A percentile compares a stretch with the other conserved stretches of the same genome.
Evolutionary conservation across 2,888 invertebrate genomes (phyloP).

Genomic region (Macrophya alboannulata): DNA sequence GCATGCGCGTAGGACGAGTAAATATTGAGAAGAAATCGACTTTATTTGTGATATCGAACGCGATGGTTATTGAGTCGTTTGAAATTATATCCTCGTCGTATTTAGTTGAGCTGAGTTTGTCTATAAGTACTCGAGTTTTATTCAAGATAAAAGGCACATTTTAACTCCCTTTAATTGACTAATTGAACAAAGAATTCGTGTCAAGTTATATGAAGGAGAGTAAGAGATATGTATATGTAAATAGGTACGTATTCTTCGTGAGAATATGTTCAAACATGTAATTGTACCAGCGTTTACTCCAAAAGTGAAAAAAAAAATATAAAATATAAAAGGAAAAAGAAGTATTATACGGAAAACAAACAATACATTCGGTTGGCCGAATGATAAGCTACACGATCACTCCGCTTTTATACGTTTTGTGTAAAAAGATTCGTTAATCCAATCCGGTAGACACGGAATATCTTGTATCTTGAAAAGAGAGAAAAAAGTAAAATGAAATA

Average conservation of each 20-base stretch:
- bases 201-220: background rate
- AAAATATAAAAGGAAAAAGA: background rate
- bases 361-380: background rate
- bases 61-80: background rate
- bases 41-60: constrained; percentile 5
- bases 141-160: constrained; percentile 1
- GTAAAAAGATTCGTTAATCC: background rate
- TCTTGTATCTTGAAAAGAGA: background rate
- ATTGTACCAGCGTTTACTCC: no score
- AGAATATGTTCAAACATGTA: background rate
- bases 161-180: background rate
- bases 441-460: background rate
- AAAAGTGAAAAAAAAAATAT: background rate
- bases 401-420: background rate
- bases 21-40: background rate
- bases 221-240: no score
- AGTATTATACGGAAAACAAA: background rate
- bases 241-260: no score
- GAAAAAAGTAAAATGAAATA: background rate
- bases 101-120: background rate
- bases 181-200: constrained; percentile 32
- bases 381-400: background rate
- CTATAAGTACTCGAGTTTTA: background rate
- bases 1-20: background rate
- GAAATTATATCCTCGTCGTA: background rate